Base-by-base conservation (phyloP, 2,888 invertebrate genomes). In the Orthosia gothica region DNA sequence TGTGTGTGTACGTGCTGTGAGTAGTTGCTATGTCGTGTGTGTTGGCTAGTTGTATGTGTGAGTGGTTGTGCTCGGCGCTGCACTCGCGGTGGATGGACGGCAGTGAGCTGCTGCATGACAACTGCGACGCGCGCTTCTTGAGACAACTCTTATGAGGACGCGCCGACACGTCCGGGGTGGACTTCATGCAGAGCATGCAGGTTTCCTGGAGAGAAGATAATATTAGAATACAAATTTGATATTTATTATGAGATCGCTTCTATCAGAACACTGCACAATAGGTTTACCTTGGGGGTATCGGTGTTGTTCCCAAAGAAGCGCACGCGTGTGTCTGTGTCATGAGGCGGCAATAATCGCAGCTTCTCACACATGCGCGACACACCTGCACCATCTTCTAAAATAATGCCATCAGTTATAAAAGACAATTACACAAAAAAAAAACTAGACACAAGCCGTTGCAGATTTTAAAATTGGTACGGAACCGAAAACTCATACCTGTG, bases 311-410 rank as follows among this genome's bases (percentile, higher is more conserved):
- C 86, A 85, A 94, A 94, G 0, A 94, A 26, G 93, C 77, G 54
- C 12, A 32, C 18, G 7, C 20, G 47, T n/a, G 40, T 20, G 13
- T 32, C 23, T 1, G 47, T 18, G 4, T 93, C 91, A 26, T 94
- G 91, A 40, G 93, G 91, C 0, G 69, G 74, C 20, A 92, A 86
- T 3, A 93, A 92, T 3, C 97, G 97, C 5, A 97, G 92, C 85
- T 97, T 97, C 18, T 97, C 96, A 87, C 97, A 97, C 5, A 97
- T 97, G 47, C 97, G 93, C 0, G 97, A 65, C 23, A n/a, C 64
- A 47, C 50, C 57, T 2, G 16, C 57, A n/a, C 18, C 57, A n/a
- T 26, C 18, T 57, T 26, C 15, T 57, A 45, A 54, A 3, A 65
- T 11, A 54, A 54, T 23, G 16, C 4, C 40, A 23, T 52, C 40